These are phyloP conservation scores for Perca fluviatilis DNA, from an alignment of 2,113 vertebrate genomes.

Conservation along the genomic window DNA sequence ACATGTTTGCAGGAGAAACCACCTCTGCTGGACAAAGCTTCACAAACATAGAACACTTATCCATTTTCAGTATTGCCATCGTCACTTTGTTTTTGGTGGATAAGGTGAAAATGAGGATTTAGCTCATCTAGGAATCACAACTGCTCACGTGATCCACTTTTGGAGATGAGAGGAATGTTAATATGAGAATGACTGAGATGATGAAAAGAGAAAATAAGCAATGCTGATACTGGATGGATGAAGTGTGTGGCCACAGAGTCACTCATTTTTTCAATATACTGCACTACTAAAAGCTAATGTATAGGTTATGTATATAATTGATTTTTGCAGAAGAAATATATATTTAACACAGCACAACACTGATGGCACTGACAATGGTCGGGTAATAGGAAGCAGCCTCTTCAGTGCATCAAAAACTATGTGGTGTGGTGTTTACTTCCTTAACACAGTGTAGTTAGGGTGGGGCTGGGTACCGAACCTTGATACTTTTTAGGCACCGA, in stretches of 20 bases:
- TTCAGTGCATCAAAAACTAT: not conserved
- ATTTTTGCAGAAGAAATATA: slow-evolving; percentile 62
- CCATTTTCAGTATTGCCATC: slow-evolving; percentile 39
- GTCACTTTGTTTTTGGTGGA: slow-evolving; percentile 16
- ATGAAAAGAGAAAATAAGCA: slow-evolving; percentile 44
- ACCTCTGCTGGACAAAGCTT: slow-evolving; percentile 80
- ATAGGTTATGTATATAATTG: slow-evolving; percentile 60
- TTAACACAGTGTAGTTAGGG: too few relatives aligned
- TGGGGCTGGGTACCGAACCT: too few relatives aligned
- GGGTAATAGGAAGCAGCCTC: not conserved
- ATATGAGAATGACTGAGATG: slow-evolving; percentile 40
- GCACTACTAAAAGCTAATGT: slow-evolving; percentile 9
- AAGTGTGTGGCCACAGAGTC: slow-evolving; percentile 42
- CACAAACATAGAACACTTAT: slow-evolving; percentile 47
- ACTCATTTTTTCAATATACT: slow-evolving; percentile 17
- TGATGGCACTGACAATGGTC: slow-evolving; percentile 36
- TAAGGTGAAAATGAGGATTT: not conserved
- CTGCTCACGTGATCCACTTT: slow-evolving; percentile 5
- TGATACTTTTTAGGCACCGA: too few relatives aligned
- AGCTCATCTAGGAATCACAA: not conserved
- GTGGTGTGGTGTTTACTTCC: not conserved
- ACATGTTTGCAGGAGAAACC: slow-evolving; percentile 21
- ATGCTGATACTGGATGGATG: slow-evolving; percentile 58
- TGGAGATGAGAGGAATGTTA: slow-evolving; percentile 7
- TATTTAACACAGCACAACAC: slow-evolving; percentile 43